Evolutionary conservation across 2,888 invertebrate species (phyloP), one percentile per base, ranked within the genome.

Genomic region (Adineta ricciae): DNA sequence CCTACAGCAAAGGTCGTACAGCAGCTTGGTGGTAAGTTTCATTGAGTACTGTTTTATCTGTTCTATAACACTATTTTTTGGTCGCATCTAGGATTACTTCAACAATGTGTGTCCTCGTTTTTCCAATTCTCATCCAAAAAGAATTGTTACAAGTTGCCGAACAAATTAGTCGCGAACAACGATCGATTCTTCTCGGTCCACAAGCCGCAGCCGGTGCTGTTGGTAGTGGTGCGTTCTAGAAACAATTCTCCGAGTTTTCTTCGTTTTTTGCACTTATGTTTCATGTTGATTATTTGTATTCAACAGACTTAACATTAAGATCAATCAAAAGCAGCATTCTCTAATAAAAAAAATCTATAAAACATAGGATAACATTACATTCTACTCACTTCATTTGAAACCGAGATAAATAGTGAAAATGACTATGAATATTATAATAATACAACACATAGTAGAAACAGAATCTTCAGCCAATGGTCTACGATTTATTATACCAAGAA

Each of bases 131-230:
- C 11, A 41, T 78, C 41, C 78, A 78, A 78, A 78, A 78, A 78
- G 78, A 78, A 78, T 78, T 78, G 5, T 41, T 78, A 78, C 78
- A 78, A 78, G 78, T 78, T n/a, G 78, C 78, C 14, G 41, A 78
- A 41, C 78, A 78, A 14, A 41, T 78, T 1, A 41, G 41, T 21
- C 78, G 41, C n/a, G 78, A 78, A 41, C 78, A 78, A 41, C 78
- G 78, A 78, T 78, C 78, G 24, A 24, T 78, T n/a, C 41, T 78
- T 41, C 78, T 78, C 8, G 78, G 78, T 24, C 78, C 78, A 41
- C 78, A 78, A 41, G 78, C 78, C 24, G 41, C 78, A 14, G 41
- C 41, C 11, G 24, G 78, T 41, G 78, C 21, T n/a, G 5, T 41
- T 38, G 41, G 78, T 78, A 41, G 64, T 64, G 64, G 19, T 36